Evolutionary conservation across 1,140 invertebrate species (phyloP).

Genomic region (Anthonomus grandis): DNA sequence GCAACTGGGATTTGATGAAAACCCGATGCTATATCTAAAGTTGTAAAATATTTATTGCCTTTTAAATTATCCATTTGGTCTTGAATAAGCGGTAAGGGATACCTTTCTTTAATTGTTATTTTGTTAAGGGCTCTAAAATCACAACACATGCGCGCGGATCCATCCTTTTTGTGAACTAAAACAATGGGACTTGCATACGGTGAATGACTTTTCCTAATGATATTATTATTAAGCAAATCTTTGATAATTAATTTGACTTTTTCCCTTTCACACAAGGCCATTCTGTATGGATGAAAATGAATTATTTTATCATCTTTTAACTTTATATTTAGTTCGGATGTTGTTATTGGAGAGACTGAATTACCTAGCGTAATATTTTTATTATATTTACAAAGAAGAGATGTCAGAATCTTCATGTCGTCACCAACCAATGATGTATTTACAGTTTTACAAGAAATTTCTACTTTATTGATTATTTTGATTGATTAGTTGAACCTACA

Average conservation of each 20-base stretch:
- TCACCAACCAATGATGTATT: background rate
- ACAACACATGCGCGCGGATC: conserved; percentile 40
- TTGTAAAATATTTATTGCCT: conserved; percentile 15
- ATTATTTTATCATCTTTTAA: conserved; percentile 1
- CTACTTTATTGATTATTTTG: background rate
- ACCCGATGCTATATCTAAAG: no score
- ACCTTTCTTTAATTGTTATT: conserved; percentile 42
- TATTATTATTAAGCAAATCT: conserved; percentile 35
- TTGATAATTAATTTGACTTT: conserved; percentile 10
- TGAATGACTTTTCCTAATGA: conserved; percentile 44
- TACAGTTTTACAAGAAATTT: no score
- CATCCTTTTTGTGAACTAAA: conserved; percentile 44
- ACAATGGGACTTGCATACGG: conserved; percentile 44
- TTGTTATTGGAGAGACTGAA: conserved; percentile 2
- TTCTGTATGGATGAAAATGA: conserved; percentile 6
- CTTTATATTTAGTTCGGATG: conserved; percentile 4
- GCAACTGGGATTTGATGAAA: no score
- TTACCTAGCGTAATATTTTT: conserved; percentile 2
- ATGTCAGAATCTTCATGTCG: background rate
- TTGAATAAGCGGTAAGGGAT: conserved; percentile 51
- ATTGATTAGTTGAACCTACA: background rate
- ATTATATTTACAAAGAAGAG: background rate
- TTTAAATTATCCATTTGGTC: no score
- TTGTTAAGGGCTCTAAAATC: conserved; percentile 44
- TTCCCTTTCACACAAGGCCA: conserved; percentile 11